phyloP scores from a whole-genome alignment of 2,113 vertebrate species.

The Centropus bengalensis region DNA sequence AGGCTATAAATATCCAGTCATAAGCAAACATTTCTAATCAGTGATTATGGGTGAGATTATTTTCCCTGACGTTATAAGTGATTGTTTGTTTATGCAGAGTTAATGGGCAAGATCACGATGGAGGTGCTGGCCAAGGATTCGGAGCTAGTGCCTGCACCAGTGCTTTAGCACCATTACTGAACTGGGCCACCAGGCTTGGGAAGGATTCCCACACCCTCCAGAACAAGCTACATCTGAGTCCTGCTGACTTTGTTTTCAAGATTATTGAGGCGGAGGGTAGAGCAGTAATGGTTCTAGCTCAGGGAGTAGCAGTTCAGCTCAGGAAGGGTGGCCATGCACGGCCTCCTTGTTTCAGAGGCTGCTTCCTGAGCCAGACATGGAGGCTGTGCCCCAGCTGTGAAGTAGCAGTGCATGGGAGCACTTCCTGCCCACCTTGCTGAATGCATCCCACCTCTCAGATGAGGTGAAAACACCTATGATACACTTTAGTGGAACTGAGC shows the following conservation, averaged over 20 bases:
- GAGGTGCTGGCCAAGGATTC: background rate
- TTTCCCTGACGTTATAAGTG: slow-evolving; percentile 15
- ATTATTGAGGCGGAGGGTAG: background rate
- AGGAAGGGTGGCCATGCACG: fast-evolving
- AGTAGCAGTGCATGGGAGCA: background rate
- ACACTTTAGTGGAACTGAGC: background rate
- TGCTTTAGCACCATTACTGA: background rate
- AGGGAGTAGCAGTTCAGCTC: background rate
- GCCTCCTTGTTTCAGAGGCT: background rate
- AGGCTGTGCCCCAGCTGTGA: background rate
- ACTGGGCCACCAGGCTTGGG: background rate
- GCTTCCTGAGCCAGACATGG: background rate
- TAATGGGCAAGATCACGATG: slow-evolving; percentile 40
- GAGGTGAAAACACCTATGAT: background rate
- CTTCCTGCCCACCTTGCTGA: background rate
- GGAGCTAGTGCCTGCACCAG: background rate
- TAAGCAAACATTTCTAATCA: slow-evolving; percentile 67
- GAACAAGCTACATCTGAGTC: background rate
- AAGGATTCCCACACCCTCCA: background rate
- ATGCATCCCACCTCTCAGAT: background rate
- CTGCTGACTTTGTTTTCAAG: background rate
- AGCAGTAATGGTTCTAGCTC: background rate
- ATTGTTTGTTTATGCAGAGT: slow-evolving; percentile 58
- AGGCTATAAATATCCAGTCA: slow-evolving; percentile 61
- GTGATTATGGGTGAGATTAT: slow-evolving; percentile 47